phyloP scores from a whole-genome alignment of 2,797 vertebrate genomes.

The Hemibagrus guttatus region DNA sequence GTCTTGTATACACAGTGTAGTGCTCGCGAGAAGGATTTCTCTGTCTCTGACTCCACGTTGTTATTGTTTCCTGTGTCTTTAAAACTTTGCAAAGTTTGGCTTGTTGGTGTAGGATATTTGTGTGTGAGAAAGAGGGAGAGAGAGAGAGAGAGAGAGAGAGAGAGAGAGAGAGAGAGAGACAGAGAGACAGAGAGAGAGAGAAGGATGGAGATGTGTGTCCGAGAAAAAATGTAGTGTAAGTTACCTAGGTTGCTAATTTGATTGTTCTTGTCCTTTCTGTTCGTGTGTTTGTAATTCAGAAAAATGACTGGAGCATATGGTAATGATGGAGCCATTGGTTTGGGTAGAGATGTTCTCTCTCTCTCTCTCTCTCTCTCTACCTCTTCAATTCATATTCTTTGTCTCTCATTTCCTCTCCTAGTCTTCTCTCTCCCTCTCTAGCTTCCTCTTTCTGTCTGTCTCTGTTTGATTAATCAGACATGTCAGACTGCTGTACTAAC shows the following conservation, averaged over 20 bases:
- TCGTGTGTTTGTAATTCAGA: constrained; percentile 33
- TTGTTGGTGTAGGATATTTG: not conserved
- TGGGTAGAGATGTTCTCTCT: not conserved
- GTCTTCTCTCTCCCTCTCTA: not conserved
- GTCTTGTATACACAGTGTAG: not conserved
- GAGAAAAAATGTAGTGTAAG: too few relatives aligned
- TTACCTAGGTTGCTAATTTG: constrained; percentile 10
- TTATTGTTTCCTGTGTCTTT: too few relatives aligned
- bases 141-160: not conserved
- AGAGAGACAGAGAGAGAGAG: not conserved
- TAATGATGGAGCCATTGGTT: not conserved
- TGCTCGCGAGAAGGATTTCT: not conserved
- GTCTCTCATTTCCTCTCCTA: not conserved
- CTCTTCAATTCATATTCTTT: not conserved
- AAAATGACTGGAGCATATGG: not conserved
- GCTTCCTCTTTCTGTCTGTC: not conserved
- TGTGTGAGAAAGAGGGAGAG: not conserved
- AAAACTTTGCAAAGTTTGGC: not conserved
- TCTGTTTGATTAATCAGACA: constrained; percentile 51
- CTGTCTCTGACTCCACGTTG: not conserved
- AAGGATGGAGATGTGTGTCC: too few relatives aligned
- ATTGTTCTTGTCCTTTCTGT: constrained; percentile 26
- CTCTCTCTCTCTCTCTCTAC: not conserved
- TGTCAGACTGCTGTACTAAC: constrained; percentile 42
- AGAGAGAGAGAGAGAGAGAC: not conserved